Evolutionary conservation across 2,797 vertebrate genomes (phyloP), one percentile per base, ranked within the genome.

Genomic region (Paguma larvata): DNA sequence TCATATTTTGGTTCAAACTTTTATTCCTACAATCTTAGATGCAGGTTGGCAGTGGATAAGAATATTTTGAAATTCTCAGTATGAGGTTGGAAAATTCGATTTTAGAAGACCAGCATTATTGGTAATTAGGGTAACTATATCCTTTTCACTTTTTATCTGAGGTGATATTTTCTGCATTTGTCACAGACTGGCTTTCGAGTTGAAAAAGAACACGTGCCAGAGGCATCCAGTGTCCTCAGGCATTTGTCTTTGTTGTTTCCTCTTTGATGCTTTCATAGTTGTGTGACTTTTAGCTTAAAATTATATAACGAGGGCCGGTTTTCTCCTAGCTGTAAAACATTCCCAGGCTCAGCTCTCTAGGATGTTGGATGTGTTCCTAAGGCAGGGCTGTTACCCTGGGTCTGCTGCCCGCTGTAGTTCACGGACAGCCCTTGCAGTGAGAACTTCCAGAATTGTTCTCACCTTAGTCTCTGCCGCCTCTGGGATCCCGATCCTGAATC

Each of bases 191-290:
- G 80, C 63, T 78, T 53, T 59, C 30, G 80, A 77, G 32, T 53
- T 63, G 53, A 65, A 93, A 93, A 97, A 89, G 72, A 96, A 77
- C 94, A 70, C n/a, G 62, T 92, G 32, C 87, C 94, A 62, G 90
- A 89, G 86, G n/a, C 88, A 34, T 38, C 79, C 70, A 9, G 10
- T 92, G 70, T 89, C 94, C 93, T 96, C 59, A 63, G 93, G 67
- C 78, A 56, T 84, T 70, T 53, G 85, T 82, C 94, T 91, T 63
- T 93, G 46, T 72, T 34, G 44, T 87, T 96, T 85, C 70, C 68
- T 95, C 32, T 30, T 67, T 62, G 87, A 79, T 80, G 80, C 65
- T 93, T 63, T 87, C 46, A 77, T 89, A 95, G 92, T 80, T 90
- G 25, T 92, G 23, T 95, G 59, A 77, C 59, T 82, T 95, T 92